phyloP scores from a whole-genome alignment of 2,888 invertebrate genomes.

The Candidula unifasciata region DNA sequence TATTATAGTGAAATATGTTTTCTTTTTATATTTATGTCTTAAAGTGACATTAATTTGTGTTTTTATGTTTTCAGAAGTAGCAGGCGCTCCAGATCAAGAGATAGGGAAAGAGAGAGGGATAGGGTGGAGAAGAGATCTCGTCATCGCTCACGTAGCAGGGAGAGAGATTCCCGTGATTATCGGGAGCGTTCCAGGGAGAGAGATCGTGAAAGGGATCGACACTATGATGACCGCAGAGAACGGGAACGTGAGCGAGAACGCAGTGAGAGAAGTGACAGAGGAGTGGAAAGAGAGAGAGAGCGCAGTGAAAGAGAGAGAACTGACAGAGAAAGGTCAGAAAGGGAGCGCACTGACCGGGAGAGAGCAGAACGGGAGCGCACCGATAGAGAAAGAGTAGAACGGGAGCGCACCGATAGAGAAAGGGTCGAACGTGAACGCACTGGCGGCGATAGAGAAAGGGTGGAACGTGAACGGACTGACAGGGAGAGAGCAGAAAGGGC shows the following conservation, averaged over 20 bases:
- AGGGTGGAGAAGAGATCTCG: slow-evolving; percentile 73
- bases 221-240: slow-evolving; percentile 76
- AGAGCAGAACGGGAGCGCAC: slow-evolving; percentile 62
- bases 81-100: slow-evolving; percentile 88
- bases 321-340: slow-evolving; percentile 59
- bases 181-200: slow-evolving; percentile 57
- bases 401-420: slow-evolving; percentile 62
- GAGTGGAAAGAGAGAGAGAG: slow-evolving; percentile 80
- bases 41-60: background rate
- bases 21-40: background rate
- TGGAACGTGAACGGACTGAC: slow-evolving; percentile 71
- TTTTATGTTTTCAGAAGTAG: slow-evolving; percentile 63
- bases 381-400: slow-evolving; percentile 61
- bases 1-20: background rate
- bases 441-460: slow-evolving; percentile 51
- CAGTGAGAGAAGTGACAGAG: slow-evolving; percentile 79
- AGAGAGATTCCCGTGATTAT: slow-evolving; percentile 69
- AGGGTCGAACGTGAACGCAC: slow-evolving; percentile 58
- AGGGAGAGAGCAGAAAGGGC: slow-evolving; percentile 57
- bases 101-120: slow-evolving; percentile 82
- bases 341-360: slow-evolving; percentile 58
- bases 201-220: slow-evolving; percentile 79
- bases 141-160: slow-evolving; percentile 79
- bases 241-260: slow-evolving; percentile 78
- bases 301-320: slow-evolving; percentile 70